Percentiles rank a stretch among this genome's conserved stretches.
These are phyloP conservation scores for Diprion similis DNA, from an alignment of 1,140 invertebrate species.

Conservation along the genomic window DNA sequence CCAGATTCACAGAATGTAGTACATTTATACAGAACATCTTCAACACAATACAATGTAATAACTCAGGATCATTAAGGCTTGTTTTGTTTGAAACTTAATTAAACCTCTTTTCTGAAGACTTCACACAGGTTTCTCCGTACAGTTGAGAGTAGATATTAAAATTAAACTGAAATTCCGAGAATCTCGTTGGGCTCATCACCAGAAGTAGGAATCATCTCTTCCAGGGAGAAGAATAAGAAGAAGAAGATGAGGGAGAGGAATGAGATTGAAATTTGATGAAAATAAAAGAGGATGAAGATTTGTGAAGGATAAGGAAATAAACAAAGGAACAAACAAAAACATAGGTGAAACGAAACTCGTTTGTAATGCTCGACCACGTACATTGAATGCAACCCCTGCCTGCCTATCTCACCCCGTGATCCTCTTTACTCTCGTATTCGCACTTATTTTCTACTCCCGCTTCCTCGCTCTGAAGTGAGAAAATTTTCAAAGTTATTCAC, in stretches of 20 bases:
- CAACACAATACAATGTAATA: background rate
- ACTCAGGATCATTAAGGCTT: background rate
- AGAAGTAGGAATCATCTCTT: background rate
- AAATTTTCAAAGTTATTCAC: background rate
- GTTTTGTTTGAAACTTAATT: background rate
- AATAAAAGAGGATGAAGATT: too few species aligned
- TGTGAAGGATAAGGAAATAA: too few species aligned
- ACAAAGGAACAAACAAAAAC: too few species aligned
- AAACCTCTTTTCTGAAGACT: background rate
- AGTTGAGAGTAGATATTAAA: background rate
- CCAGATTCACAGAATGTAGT: too few species aligned
- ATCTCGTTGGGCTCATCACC: background rate
- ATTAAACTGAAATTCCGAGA: background rate
- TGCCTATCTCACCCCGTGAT: background rate
- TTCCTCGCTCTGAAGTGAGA: background rate
- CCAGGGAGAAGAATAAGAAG: too few species aligned
- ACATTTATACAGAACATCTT: too few species aligned
- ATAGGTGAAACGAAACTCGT: background rate
- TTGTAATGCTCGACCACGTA: background rate
- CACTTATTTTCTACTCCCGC: background rate
- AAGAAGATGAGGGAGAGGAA: too few species aligned
- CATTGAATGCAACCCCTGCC: background rate
- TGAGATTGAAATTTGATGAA: too few species aligned
- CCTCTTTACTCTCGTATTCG: background rate
- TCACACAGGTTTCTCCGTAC: too few species aligned